Evolutionary conservation across 1,140 invertebrate genomes (phyloP).

Genomic region (Anoplolepis gracilipes): DNA sequence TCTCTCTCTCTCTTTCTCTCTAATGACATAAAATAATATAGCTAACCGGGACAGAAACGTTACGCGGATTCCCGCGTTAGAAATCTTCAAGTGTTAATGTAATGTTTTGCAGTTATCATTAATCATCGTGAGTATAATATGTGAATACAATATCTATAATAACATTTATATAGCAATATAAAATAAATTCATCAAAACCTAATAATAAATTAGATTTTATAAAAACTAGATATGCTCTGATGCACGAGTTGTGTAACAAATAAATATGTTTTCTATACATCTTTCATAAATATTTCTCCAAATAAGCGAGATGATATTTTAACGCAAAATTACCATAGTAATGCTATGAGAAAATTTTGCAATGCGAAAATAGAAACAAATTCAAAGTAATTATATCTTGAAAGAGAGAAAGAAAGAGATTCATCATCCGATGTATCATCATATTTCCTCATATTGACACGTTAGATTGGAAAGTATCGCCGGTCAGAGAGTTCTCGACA

Average conservation of each 20-base stretch:
- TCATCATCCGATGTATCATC: not conserved
- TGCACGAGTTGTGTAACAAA: too few species aligned
- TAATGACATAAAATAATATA: slow-evolving; percentile 26
- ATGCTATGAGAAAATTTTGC: not conserved
- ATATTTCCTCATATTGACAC: slow-evolving; percentile 23
- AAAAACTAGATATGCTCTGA: not conserved
- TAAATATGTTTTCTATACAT: not conserved
- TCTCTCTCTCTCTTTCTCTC: too few species aligned
- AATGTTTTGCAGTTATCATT: slow-evolving; percentile 10
- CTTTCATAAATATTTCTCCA: not conserved
- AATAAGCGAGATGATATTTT: not conserved
- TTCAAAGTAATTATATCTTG: not conserved
- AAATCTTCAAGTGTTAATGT: slow-evolving; percentile 12
- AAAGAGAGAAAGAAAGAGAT: slow-evolving; percentile 2
- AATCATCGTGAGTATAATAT: not conserved
- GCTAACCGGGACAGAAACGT: slow-evolving; percentile 29
- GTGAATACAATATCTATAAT: not conserved
- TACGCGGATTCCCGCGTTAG: not conserved
- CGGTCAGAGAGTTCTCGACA: too few species aligned
- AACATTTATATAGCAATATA: not conserved
- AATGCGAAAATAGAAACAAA: not conserved
- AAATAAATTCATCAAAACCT: not conserved
- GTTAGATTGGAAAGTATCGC: slow-evolving; percentile 44
- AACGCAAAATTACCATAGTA: not conserved
- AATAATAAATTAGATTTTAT: not conserved